Base-by-base conservation (phyloP, 2,113 vertebrate genomes). In the Atherinomorus stipes region DNA sequence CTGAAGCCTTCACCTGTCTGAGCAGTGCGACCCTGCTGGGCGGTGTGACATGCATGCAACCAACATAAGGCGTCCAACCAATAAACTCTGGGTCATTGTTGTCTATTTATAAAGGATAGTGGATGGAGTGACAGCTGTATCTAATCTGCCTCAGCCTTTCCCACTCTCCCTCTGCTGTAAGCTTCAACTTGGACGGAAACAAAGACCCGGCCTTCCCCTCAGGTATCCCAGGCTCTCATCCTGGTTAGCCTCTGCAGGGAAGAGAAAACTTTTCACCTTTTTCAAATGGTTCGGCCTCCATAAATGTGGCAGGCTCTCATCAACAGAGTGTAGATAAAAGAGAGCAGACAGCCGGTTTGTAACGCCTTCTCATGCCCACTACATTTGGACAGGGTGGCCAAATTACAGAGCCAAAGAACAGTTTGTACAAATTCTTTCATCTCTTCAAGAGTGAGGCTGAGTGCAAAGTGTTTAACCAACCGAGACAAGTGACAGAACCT, bases 41-140 rank as follows among this genome's bases (percentile, higher is more conserved):
- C 49, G 53, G 42, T 54, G 69, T 11, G 71, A 72, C 76, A 87
- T 85, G 71, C 80, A 70, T 85, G 64, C 88, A 87, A 85, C 79
- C 81, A 71, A 81, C 83, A 34, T 76, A 81, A 86, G 76, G 71
- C 78, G 56, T 73, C 54, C 72, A 66, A 71, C 84, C 88, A 63
- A 80, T 75, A 69, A 76, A 77, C 74, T 73, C 83, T 61, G 15
- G 31, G 71, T 82, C 88, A 87, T 91, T 91, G 90, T 91, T 70
- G 68, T 1, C 3, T 70, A 64, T 25, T 64, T 85, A 80, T 80
- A 87, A 88, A 88, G 81, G 69, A 87, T 45, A 74, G 70, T 50
- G 71, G 80, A 60, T 7, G 64, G 87, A 92, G 76, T 93, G 94
- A 92, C 94, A 93, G 93, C 93, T 93, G 90, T 92, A 90, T 79